Conservation (phyloP, 2,113 vertebrate species). For the Gadus chalcogrammus region DNA sequence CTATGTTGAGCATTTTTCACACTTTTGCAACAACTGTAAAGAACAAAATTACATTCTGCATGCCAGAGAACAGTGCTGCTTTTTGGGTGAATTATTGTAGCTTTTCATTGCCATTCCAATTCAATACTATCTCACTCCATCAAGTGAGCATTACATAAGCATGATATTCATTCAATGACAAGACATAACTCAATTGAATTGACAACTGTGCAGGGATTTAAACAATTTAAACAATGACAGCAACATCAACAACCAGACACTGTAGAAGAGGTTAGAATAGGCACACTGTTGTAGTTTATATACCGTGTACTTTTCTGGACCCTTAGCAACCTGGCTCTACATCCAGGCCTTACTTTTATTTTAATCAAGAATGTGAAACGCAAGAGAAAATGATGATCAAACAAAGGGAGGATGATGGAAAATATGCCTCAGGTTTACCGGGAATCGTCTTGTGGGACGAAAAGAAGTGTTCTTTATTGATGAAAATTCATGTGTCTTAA, state of each 20-base stretch:
- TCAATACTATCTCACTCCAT: conserved; percentile 46
- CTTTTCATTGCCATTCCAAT: conserved; percentile 65
- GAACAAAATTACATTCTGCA: conserved; percentile 61
- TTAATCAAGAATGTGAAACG: conserved; percentile 61
- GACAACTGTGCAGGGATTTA: conserved; percentile 54
- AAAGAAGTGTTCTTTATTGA: conserved; percentile 56
- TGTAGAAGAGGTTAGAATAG: conserved; percentile 55
- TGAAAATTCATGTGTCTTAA: conserved; percentile 70
- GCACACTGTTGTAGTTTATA: conserved; percentile 54
- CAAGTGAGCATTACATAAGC: conserved; percentile 38
- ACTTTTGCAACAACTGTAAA: conserved; percentile 65
- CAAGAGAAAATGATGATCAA: conserved; percentile 46
- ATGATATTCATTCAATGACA: conserved; percentile 42
- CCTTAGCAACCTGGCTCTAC: conserved; percentile 40
- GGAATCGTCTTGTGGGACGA: conserved; percentile 60
- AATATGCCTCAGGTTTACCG: conserved; percentile 69
- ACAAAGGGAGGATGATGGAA: conserved; percentile 45
- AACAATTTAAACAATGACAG: conserved; percentile 49
- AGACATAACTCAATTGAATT: conserved; percentile 39
- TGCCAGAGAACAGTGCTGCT: conserved; percentile 69
- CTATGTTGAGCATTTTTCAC: conserved; percentile 64
- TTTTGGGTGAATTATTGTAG: conserved; percentile 65
- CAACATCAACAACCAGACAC: no score
- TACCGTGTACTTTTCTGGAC: conserved; percentile 49
- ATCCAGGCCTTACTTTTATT: conserved; percentile 29